These are phyloP conservation scores for Sorex araneus DNA, from an alignment of 2,113 vertebrate species.

Conservation along the genomic window DNA sequence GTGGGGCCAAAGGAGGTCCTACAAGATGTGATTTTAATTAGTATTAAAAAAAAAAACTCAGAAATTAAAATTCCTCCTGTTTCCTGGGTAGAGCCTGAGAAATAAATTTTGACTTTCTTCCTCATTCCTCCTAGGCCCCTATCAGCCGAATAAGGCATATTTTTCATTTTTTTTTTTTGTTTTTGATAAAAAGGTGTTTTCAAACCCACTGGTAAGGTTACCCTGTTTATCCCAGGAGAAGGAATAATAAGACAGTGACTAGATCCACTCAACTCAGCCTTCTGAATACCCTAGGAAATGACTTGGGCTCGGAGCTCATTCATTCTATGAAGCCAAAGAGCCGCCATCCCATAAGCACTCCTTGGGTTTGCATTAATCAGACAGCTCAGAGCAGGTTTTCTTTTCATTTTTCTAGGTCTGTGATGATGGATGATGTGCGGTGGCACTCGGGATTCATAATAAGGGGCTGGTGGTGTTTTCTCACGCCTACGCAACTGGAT, in stretches of 20 bases:
- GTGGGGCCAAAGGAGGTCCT: background rate
- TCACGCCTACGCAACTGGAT: background rate
- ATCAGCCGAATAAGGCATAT: background rate
- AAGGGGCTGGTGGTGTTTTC: constrained; percentile 36
- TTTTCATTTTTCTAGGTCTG: constrained; percentile 48
- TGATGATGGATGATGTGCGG: constrained; percentile 35
- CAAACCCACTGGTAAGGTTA: constrained; percentile 48
- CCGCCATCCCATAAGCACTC: constrained; percentile 39
- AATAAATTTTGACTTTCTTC: background rate
- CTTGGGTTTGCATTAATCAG: constrained; percentile 9
- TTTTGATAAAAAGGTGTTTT: constrained; percentile 39
- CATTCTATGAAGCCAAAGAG: constrained; percentile 43
- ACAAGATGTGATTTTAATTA: background rate
- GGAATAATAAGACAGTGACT: constrained; percentile 65
- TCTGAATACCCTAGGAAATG: constrained; percentile 63
- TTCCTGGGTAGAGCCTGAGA: constrained; percentile 15
- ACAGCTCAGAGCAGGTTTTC: background rate
- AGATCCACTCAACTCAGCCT: constrained; percentile 49
- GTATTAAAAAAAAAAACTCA: background rate
- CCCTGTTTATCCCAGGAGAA: background rate
- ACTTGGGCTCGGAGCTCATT: constrained; percentile 68
- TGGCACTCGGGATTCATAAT: constrained; percentile 49
- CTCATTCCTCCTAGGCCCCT: background rate
- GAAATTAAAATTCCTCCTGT: background rate
- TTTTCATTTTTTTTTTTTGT: background rate